phyloP scores from a whole-genome alignment of 2,888 invertebrate species.

The Mythimna lalbum region DNA sequence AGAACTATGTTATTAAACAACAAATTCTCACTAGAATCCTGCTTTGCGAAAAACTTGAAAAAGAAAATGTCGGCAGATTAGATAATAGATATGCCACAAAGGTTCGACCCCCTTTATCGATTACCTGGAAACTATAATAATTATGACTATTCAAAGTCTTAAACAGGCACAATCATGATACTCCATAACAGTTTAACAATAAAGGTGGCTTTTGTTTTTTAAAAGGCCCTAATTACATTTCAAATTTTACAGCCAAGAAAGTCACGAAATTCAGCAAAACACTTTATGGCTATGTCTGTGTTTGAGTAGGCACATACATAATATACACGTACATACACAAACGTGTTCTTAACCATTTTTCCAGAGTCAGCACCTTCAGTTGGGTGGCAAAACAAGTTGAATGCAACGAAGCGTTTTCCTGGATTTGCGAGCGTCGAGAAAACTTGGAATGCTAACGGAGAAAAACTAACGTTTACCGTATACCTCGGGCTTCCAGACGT shows the following conservation, averaged over 20 bases:
- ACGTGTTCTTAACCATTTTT: slow-evolving; percentile 50
- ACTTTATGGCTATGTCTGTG: slow-evolving; percentile 17
- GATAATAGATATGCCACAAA: too few species aligned
- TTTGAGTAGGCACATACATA: slow-evolving; percentile 25
- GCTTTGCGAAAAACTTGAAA: too few species aligned
- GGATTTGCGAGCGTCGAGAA: slow-evolving; percentile 66
- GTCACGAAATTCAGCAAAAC: slow-evolving; percentile 18
- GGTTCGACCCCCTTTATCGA: too few species aligned
- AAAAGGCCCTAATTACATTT: not conserved
- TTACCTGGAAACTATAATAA: too few species aligned
- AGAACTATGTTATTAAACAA: too few species aligned
- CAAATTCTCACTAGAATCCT: too few species aligned
- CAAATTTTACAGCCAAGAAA: slow-evolving; percentile 1
- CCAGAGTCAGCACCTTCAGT: slow-evolving; percentile 63
- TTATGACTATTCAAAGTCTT: not conserved
- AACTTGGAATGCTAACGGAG: slow-evolving; percentile 47
- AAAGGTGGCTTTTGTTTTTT: too few species aligned
- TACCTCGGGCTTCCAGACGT: slow-evolving; percentile 17
- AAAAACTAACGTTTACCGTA: slow-evolving; percentile 54
- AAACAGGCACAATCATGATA: not conserved
- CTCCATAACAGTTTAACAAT: too few species aligned
- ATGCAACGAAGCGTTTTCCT: slow-evolving; percentile 71
- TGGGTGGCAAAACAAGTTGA: slow-evolving; percentile 66
- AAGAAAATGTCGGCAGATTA: too few species aligned
- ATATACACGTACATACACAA: slow-evolving; percentile 44